Base-by-base conservation (phyloP, 2,113 vertebrate genomes). In the Tauraco erythrolophus region DNA sequence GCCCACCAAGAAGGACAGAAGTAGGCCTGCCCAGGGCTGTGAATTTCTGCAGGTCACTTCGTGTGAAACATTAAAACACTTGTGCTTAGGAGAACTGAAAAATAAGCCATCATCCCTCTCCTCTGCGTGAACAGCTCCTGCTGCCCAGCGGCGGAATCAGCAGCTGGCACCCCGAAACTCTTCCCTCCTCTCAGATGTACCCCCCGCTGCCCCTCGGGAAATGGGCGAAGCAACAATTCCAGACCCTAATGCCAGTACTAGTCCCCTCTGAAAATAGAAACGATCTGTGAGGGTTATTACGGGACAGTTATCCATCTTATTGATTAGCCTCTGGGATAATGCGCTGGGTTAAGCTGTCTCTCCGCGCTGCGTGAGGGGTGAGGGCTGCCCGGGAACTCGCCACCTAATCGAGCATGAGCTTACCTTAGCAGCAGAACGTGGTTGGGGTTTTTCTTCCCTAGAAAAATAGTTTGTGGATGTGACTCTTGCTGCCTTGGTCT, bases 291-390 rank as follows among this genome's bases (percentile, higher is more conserved):
- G 93, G 95, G 91, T 98, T 97, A 94, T 87, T 94, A 53, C 72
- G 7, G 95, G 92, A 70, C 93, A 84, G 91, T 92, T 96, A 96
- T 95, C 97, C 96, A 96, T 95, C 88, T 96, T 84, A 75, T 93
- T 97, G 76, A 69, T 93, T 82, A 92, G 91, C 85, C 95, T 51
- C 1, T 10, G 53, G 75, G 85, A 84, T 96, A 96, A 89, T 82
- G 53, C 79, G 37, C 64, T 9, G 51, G 81, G 74, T 85, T 97
- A 95, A 98, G 94, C 96, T 93, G 76, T 74, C 25, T 95, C 86
- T 84, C 93, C 72, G 91, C 53, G 11, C 62, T 51, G 93, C 8
- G 39, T 41, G 62, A 41, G 84, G 76, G 91, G 78, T 46, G 92
- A 87, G 88, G 65, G 53, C 84, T 57, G 76, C 66, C 70, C 66